These are phyloP conservation scores for Cistogaster globosa DNA, from an alignment of 2,888 invertebrate species.

Conservation along the genomic window DNA sequence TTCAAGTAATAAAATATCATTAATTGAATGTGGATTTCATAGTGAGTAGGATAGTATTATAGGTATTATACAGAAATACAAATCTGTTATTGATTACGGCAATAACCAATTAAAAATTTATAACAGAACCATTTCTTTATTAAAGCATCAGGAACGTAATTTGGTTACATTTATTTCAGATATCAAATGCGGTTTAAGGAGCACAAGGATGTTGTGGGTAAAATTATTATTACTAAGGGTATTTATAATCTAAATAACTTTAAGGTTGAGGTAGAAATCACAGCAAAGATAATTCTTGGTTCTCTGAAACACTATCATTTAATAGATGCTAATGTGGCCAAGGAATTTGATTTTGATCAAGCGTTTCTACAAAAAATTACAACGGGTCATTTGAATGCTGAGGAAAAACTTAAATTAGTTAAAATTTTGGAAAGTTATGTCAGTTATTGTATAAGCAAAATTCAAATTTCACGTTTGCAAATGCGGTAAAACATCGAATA, in stretches of 20 bases:
- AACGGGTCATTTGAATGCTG: no score
- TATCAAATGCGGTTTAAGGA: slow-evolving; percentile 2
- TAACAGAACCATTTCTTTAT: background rate
- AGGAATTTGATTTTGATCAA: no score
- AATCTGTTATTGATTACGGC: slow-evolving; percentile 29
- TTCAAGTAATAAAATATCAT: slow-evolving; percentile 61
- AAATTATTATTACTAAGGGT: slow-evolving; percentile 5
- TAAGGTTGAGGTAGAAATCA: background rate
- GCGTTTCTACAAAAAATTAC: no score
- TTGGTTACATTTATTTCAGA: background rate
- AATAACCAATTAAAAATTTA: slow-evolving; percentile 23
- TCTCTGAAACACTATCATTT: no score
- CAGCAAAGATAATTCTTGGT: no score
- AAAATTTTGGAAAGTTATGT: no score
- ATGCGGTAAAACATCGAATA: no score
- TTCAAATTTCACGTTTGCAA: no score
- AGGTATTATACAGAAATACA: slow-evolving; percentile 24
- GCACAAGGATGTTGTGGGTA: background rate
- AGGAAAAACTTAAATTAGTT: no score
- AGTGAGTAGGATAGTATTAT: slow-evolving; percentile 27
- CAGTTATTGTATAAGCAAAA: no score
- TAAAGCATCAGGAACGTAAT: background rate
- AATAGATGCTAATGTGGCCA: no score
- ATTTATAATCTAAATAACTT: slow-evolving; percentile 35
- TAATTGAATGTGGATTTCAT: slow-evolving; percentile 44